phyloP scores from a whole-genome alignment of 2,797 vertebrate genomes.

The Alauda arvensis region DNA sequence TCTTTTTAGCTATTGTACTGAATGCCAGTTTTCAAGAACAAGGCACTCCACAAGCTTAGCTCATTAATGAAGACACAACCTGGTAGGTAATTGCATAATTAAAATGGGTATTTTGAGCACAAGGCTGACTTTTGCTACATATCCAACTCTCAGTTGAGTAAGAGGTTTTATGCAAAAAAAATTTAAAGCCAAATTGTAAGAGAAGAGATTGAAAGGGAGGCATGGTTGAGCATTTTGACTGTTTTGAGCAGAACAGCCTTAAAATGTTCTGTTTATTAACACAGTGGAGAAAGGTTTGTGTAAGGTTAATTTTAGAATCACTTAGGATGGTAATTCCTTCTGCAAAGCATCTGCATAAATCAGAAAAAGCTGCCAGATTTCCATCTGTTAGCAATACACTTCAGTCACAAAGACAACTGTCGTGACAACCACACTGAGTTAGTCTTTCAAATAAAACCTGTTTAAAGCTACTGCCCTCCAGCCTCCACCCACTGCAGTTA shows the following conservation, averaged over 20 bases:
- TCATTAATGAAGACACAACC: conserved; percentile 29
- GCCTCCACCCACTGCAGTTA: conserved; percentile 67
- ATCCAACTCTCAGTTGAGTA: not conserved
- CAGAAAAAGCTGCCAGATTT: conserved; percentile 64
- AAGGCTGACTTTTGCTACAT: conserved; percentile 7
- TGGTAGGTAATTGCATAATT: conserved; percentile 22
- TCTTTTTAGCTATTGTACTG: not conserved
- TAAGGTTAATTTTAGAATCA: conserved; percentile 57
- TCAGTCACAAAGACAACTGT: conserved; percentile 73
- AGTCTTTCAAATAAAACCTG: conserved; percentile 77
- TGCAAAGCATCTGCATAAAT: conserved; percentile 61
- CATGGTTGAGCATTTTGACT: conserved; percentile 3
- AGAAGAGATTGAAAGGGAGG: conserved; percentile 13
- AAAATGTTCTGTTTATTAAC: conserved; percentile 60
- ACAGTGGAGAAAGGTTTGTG: conserved; percentile 27
- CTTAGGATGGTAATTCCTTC: conserved; percentile 52
- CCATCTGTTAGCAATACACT: conserved; percentile 74
- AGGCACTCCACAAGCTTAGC: not conserved
- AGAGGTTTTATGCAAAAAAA: conserved; percentile 1
- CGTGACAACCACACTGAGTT: conserved; percentile 71
- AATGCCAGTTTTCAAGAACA: conserved; percentile 13
- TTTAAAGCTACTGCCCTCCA: conserved; percentile 74
- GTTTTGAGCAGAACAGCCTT: conserved; percentile 35
- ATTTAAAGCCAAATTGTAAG: not conserved
- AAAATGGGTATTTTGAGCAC: not conserved